Evolutionary conservation across 2,888 invertebrate species (phyloP), one percentile per base, ranked within the genome.

Genomic region (Mechanitis mazaeus): DNA sequence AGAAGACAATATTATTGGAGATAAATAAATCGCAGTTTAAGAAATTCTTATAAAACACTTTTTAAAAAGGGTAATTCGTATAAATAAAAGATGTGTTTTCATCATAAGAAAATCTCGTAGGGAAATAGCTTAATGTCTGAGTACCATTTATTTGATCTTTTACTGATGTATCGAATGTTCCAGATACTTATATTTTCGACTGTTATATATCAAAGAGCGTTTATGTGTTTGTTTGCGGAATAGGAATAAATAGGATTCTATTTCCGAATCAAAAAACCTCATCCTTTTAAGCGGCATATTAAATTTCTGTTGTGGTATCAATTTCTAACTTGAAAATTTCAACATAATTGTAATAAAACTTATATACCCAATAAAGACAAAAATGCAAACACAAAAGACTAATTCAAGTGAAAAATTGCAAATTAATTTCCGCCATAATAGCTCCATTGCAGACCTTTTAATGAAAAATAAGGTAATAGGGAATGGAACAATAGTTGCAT

Each of bases 401-500:
- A 57, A 42, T 55, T 60, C 33, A 46, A 54, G 59, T 55, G 45
- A 61, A 59, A 62, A 55, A 64, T 66, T 66, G 31, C 57, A 56
- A 63, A 65, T 58, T 61, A 60, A 59, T 63, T 61, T 66, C 55
- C 55, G 31, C 59, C 61, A 54, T 58, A 64, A 61, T 64, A 58
- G 54, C 31, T 50, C 31, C 31, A 50, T 50, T 4, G 57, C 58
- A 50, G 64, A 64, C 57, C 63, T 63, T 57, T 61, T 66, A 64
- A 66, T 66, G 64, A 66, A 61, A 66, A 66, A 66, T 61, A 56
- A 66, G 61, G 61, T 64, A 64, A 66, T 64, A 61, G 61, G 60
- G 55, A 50, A 53, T 12, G 33, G 55, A 56, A 66, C 65, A 66
- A 66, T 66, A 53, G 60, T 42, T 38, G 46, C 35, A 61, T 59